Evolutionary conservation across 2,888 invertebrate species (phyloP).

Genomic region (Phlogophora meticulosa): DNA sequence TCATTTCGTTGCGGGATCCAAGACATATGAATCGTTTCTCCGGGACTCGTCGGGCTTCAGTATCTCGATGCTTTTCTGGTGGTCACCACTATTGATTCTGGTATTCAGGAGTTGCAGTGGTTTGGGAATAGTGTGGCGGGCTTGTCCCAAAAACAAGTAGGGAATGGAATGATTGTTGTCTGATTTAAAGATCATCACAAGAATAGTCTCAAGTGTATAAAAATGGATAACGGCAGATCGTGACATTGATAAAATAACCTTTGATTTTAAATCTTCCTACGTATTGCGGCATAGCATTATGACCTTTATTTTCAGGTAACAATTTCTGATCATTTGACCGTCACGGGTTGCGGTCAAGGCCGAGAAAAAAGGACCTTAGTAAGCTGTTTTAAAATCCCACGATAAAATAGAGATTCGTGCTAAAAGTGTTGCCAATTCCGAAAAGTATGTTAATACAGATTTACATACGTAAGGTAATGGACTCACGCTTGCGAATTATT

Average conservation of each 20-base stretch:
- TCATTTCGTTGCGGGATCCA: too few species aligned
- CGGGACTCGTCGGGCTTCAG: too few species aligned
- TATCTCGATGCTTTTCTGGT: too few species aligned
- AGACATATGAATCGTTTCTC: too few species aligned
- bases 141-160: too few species aligned
- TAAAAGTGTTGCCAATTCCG: constrained; percentile 40
- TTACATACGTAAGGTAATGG: constrained; percentile 57
- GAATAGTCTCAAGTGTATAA: not conserved
- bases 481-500: constrained; percentile 35
- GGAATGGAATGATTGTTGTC: too few species aligned
- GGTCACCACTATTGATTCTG: too few species aligned
- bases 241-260: not conserved
- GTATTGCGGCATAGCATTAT: constrained; percentile 2
- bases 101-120: too few species aligned
- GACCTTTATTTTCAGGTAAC: constrained; percentile 1
- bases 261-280: not conserved
- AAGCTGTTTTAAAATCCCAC: constrained; percentile 21
- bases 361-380: constrained; percentile 1
- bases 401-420: constrained; percentile 23
- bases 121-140: too few species aligned
- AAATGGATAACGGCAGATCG: not conserved
- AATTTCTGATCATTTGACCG: constrained; percentile 15
- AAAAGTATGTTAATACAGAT: constrained; percentile 56
- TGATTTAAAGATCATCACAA: too few species aligned
- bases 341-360: constrained; percentile 31